Evolutionary conservation across 2,888 invertebrate genomes (phyloP), one percentile per base, ranked within the genome.

Genomic region (Melanostoma scalare): DNA sequence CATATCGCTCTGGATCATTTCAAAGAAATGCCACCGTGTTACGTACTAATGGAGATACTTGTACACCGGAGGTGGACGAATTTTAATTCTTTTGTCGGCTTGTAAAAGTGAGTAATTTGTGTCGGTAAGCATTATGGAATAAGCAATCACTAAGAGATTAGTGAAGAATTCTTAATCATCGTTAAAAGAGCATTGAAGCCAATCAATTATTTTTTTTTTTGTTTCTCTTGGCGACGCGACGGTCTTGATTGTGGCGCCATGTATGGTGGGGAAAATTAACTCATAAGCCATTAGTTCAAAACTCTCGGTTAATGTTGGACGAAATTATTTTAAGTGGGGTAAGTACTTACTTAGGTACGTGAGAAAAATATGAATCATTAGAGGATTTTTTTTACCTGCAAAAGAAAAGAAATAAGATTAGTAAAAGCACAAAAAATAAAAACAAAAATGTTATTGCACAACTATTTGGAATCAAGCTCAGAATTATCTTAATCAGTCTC

Each of bases 21-120:
- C 73, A 69, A 68, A 58, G 61, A 63, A 74, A 69, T 75, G 67
- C 68, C 48, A 79, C 60, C 48, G 61, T 30, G 33, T 3, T n/a
- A 33, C n/a, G 36, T 10, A n/a, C 2, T 2, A 30, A 38, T 35
- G 8, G 52, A 4, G 9, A 20, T 55, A 40, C 5, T 20, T 20
- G n/a, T 44, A 61, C 9, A 56, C n/a, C 60, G 31, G 60, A 73
- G 53, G 53, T 55, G 67, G 35, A 35, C 3, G 56, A 58, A 53
- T 63, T 48, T 52, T 6, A 58, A 56, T 63, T 65, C 48, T 48
- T 67, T 63, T n/a, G 38, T 31, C 61, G 40, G 63, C 20, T 10
- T 50, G 50, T 46, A 33, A 50, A 60, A 10, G 36, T 38, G 2
- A 63, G 31, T 74, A 56, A 69, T 75, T 69, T 40, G 31, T 35